Conservation (phyloP, 1,140 invertebrate genomes). For the Heterodera carotae region DNA sequence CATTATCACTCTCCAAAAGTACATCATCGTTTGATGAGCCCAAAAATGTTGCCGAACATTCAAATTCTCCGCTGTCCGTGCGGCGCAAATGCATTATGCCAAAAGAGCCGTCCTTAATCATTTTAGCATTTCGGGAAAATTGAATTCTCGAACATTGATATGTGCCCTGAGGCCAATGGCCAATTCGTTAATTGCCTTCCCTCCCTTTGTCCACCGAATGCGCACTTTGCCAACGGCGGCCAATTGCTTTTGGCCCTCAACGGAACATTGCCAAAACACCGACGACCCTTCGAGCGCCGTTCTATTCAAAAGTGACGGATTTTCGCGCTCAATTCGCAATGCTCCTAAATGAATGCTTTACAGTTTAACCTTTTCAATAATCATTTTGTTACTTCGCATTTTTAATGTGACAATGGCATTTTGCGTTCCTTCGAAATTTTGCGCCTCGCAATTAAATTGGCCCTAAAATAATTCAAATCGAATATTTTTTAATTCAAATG, state of each 20-base stretch:
- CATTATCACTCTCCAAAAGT: conserved; percentile 24
- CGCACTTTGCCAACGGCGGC: conserved; percentile 40
- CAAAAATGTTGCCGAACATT: conserved; percentile 45
- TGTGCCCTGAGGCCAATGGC: conserved; percentile 48
- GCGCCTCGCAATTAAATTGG: conserved; percentile 30
- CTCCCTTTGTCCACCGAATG: conserved; percentile 49
- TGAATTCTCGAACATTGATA: conserved; percentile 35
- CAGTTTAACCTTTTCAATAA: background rate
- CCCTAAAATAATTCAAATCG: conserved; percentile 23
- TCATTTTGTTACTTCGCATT: conserved; percentile 1
- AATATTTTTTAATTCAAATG: background rate
- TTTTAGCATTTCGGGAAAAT: background rate
- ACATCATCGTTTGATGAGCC: conserved; percentile 25
- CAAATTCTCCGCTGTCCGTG: conserved; percentile 53
- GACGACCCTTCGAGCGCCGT: conserved; percentile 56
- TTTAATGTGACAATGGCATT: conserved; percentile 15
- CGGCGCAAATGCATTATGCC: conserved; percentile 46
- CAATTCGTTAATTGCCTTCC: conserved; percentile 37
- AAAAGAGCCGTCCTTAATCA: conserved; percentile 60
- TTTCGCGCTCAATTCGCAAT: conserved; percentile 19
- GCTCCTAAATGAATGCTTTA: background rate
- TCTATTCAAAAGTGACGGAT: conserved; percentile 47
- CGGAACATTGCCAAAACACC: conserved; percentile 59
- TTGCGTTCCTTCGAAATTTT: conserved; percentile 34
- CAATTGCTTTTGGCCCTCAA: conserved; percentile 17